A percentile compares a stretch with the other conserved stretches of the same genome.
Conservation (phyloP, 2,797 vertebrate genomes). For the Manis crassicaudata region DNA sequence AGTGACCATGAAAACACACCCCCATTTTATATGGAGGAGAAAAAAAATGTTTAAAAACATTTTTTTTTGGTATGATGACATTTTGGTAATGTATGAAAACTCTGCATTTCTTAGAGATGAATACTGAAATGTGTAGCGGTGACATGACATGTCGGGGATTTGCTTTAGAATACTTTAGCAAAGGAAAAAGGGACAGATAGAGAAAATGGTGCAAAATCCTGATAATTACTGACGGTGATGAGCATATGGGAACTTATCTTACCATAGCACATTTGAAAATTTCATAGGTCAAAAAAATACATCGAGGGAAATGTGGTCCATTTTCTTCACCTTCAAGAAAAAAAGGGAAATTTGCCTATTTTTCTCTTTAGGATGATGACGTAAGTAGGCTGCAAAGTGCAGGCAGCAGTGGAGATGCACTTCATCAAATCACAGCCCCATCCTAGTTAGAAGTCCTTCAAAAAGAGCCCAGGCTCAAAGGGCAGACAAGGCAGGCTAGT, state of each 20-base stretch:
- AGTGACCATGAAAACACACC: neutral
- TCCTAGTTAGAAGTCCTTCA: neutral
- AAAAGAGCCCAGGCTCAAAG: neutral
- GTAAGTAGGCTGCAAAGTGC: neutral
- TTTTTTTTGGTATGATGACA: neutral
- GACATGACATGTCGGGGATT: neutral
- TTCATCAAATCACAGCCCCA: constrained; percentile 23
- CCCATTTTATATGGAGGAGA: neutral
- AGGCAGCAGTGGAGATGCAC: constrained; percentile 2
- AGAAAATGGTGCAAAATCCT: neutral
- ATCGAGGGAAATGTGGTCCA: constrained; percentile 2
- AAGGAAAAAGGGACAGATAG: neutral
- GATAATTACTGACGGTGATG: neutral
- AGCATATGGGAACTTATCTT: neutral
- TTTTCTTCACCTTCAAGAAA: neutral
- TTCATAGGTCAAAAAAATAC: constrained; percentile 28
- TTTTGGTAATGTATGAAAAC: neutral
- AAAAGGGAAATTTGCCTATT: neutral
- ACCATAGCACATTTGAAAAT: neutral
- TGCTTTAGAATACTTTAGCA: neutral
- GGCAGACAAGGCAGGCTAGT: rapidly evolving
- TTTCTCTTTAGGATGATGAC: neutral
- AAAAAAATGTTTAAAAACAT: constrained; percentile 30
- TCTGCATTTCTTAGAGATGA: neutral
- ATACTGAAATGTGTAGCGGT: neutral